These are phyloP conservation scores for Protodeltote pygarga DNA, from an alignment of 2,888 invertebrate genomes.

Conservation along the genomic window DNA sequence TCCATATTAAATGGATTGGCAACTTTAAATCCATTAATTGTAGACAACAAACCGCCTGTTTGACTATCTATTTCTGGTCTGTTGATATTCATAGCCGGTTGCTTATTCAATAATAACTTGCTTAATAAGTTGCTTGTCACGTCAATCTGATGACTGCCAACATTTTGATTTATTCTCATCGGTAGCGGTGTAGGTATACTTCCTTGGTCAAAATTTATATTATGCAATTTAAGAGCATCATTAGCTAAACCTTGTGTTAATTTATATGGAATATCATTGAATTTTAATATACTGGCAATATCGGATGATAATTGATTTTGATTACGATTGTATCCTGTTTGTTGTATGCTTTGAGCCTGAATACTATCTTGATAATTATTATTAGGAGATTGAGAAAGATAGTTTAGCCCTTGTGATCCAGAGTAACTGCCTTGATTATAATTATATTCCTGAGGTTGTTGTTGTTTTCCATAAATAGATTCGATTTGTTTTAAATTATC, in stretches of 20 bases:
- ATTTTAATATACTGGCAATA: constrained; percentile 68
- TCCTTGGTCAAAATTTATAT: constrained; percentile 70
- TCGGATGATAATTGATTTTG: constrained; percentile 63
- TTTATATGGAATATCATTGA: constrained; percentile 77
- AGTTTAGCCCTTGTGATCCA: constrained; percentile 60
- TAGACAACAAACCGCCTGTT: constrained; percentile 65
- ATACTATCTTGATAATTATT: constrained; percentile 64
- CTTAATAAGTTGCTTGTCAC: constrained; percentile 70
- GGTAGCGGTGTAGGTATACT: constrained; percentile 72
- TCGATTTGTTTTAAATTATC: constrained; percentile 67
- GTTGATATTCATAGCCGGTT: constrained; percentile 56
- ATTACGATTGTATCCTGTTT: constrained; percentile 60
- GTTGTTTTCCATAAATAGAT: constrained; percentile 62
- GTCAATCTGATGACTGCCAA: constrained; percentile 78
- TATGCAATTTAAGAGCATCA: constrained; percentile 65
- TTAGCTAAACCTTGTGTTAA: constrained; percentile 67
- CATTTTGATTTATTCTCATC: constrained; percentile 77
- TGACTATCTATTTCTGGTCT: constrained; percentile 73
- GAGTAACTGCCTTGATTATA: constrained; percentile 61
- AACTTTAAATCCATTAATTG: constrained; percentile 83
- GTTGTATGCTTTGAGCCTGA: constrained; percentile 64
- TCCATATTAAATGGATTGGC: constrained; percentile 84
- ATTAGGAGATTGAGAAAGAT: constrained; percentile 57
- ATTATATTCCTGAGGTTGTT: constrained; percentile 56
- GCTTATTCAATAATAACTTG: constrained; percentile 72